Percentiles rank a stretch among this genome's conserved stretches.
phyloP scores from a whole-genome alignment of 2,888 invertebrate genomes.

The Petrolisthes cinctipes region DNA sequence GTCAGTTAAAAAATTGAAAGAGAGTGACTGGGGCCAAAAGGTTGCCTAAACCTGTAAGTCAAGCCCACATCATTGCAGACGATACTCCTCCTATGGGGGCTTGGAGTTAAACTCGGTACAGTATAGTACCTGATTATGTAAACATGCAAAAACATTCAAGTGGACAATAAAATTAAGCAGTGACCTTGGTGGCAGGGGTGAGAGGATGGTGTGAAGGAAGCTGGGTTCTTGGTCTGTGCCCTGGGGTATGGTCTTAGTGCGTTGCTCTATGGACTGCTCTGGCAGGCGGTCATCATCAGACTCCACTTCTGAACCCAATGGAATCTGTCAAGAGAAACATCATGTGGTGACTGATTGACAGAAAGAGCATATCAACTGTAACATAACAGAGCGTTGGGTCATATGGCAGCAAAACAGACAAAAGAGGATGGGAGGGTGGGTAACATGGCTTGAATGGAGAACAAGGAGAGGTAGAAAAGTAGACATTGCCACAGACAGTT shows the following conservation, averaged over 20 bases:
- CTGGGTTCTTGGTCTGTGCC: slow-evolving; percentile 62
- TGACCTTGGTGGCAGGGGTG: slow-evolving; percentile 63
- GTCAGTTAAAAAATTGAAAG: too few species aligned
- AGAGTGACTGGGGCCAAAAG: too few species aligned
- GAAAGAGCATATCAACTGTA: too few species aligned
- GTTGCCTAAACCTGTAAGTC: background rate
- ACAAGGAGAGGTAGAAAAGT: too few species aligned
- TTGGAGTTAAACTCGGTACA: background rate
- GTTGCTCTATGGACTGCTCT: slow-evolving; percentile 42
- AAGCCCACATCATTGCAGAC: background rate
- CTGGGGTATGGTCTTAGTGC: slow-evolving; percentile 55
- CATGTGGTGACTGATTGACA: background rate
- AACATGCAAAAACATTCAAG: background rate
- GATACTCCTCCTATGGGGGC: background rate
- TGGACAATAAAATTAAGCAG: background rate
- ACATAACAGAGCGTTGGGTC: too few species aligned
- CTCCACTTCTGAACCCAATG: slow-evolving; percentile 54
- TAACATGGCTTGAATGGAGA: too few species aligned
- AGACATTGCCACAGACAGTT: too few species aligned
- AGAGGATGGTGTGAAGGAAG: slow-evolving; percentile 57
- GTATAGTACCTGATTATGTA: background rate
- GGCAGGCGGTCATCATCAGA: slow-evolving; percentile 60
- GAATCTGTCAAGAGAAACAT: slow-evolving; percentile 17
- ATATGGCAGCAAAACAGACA: too few species aligned
- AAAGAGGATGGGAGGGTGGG: too few species aligned